These are phyloP conservation scores for Dyspetes luteomarginatus DNA, from an alignment of 2,888 invertebrate genomes.

Conservation along the genomic window DNA sequence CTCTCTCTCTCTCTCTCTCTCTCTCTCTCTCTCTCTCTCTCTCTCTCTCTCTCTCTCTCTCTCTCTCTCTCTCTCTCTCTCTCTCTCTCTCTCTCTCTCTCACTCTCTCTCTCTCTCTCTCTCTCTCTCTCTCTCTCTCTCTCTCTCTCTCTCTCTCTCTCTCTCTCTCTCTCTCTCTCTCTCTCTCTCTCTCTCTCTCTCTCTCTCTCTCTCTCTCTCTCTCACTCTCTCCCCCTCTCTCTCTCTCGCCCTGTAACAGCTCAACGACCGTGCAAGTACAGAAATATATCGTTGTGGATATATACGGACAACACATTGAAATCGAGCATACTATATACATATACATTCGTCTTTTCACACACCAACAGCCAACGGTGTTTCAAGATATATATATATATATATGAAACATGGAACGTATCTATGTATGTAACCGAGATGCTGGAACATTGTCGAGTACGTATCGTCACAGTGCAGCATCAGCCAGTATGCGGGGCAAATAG, in stretches of 20 bases:
- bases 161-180: neutral
- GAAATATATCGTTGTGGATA: neutral
- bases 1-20: neutral
- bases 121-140: neutral
- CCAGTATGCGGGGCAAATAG: conserved; percentile 18
- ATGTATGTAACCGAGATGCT: conserved; percentile 14
- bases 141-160: neutral
- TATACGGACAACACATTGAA: neutral
- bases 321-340: neutral
- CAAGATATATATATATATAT: neutral
- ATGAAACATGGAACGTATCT: neutral
- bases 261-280: neutral
- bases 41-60: neutral
- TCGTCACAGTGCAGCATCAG: conserved; percentile 39
- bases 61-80: neutral
- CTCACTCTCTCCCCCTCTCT: neutral
- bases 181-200: neutral
- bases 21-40: neutral
- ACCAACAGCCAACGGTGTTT: neutral
- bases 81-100: neutral
- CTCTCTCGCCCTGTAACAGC: neutral
- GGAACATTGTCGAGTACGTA: conserved; percentile 47
- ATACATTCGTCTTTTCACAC: neutral
- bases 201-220: neutral
- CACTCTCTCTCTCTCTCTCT: neutral